Percentiles rank a stretch among this genome's conserved stretches.
Conservation (phyloP, 2,888 invertebrate species). For the Drosophila subquinaria region DNA sequence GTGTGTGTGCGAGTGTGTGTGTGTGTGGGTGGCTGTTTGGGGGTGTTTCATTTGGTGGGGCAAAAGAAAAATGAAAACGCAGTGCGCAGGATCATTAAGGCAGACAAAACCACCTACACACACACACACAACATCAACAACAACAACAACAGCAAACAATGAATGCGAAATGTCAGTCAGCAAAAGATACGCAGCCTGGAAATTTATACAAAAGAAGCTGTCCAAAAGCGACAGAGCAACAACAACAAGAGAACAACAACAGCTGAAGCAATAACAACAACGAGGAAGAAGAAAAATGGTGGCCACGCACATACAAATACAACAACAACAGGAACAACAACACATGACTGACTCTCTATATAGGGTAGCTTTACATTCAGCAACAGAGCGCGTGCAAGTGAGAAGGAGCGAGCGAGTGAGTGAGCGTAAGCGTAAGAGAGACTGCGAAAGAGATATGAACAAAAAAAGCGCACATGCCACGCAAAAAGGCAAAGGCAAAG, state of each 20-base stretch:
- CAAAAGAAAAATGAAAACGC: conserved; percentile 77
- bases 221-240: conserved; percentile 49
- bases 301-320: conserved; percentile 48
- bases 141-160: conserved; percentile 45
- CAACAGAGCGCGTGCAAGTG: conserved; percentile 27
- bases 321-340: conserved; percentile 32
- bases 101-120: conserved; percentile 57
- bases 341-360: conserved; percentile 56
- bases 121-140: conserved; percentile 27
- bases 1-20: conserved; percentile 41
- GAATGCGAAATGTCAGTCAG: conserved; percentile 73
- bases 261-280: conserved; percentile 21
- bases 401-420: conserved; percentile 1
- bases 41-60: conserved; percentile 27
- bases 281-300: conserved; percentile 54
- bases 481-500: conserved; percentile 38
- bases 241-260: conserved; percentile 12
- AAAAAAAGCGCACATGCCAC: conserved; percentile 74
- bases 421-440: conserved; percentile 23
- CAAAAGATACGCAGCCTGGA: conserved; percentile 64
- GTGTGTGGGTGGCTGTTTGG: conserved; percentile 36
- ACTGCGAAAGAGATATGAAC: conserved; percentile 27
- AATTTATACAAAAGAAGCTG: conserved; percentile 72
- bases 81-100: conserved; percentile 83
- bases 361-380: conserved; percentile 53